Base-by-base conservation (phyloP, 2,797 vertebrate species). In the Enteromius unitaeniatus region DNA sequence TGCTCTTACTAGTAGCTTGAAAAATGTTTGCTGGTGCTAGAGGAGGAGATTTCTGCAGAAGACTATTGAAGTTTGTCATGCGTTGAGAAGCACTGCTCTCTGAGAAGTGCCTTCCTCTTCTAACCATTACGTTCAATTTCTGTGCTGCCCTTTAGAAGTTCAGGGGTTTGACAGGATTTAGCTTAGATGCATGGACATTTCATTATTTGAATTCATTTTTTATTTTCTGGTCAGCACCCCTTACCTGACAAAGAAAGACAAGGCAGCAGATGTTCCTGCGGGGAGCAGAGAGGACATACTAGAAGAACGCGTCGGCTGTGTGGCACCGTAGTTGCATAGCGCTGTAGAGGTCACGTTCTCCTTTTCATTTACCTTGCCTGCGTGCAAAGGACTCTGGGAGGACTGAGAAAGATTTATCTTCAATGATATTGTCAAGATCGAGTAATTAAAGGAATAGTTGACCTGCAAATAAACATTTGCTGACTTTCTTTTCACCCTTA, bases 41-140 rank as follows among this genome's bases (percentile, higher is more conserved):
- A 1, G 96, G 98, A 1, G 97, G 96, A 2, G 93, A 96, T 69
- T 93, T 94, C 93, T 97, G 97, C 90, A 99, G 93, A 62, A 98
- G 94, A 28, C 94, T 95, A 53, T 96, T 96, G 95, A 99, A 99
- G 92, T 96, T 97, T 89, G 97, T 98, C 88, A 96, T 93, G 87
- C 95, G 94, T 79, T 94, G 95, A n/a, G 96, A 95, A 9, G 94
- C 93, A 89, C 95, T 94, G 0, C 91, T 92, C 10, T 96, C 95
- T 17, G 96, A 95, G 28, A 95, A 93, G 72, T 96, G 96, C 94
- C 96, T 97, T 92, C 97, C 99, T 89, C 92, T 95, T 93, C 97
- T 98, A 72, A 96, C 93, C 28, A 96, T 97, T 84, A 99, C 93
- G 83, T 97, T 99, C 92, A 99, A 91, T 93, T 99, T 99, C 93